Conservation (phyloP, 2,888 invertebrate genomes). For the Cryptus viduatorius region DNA sequence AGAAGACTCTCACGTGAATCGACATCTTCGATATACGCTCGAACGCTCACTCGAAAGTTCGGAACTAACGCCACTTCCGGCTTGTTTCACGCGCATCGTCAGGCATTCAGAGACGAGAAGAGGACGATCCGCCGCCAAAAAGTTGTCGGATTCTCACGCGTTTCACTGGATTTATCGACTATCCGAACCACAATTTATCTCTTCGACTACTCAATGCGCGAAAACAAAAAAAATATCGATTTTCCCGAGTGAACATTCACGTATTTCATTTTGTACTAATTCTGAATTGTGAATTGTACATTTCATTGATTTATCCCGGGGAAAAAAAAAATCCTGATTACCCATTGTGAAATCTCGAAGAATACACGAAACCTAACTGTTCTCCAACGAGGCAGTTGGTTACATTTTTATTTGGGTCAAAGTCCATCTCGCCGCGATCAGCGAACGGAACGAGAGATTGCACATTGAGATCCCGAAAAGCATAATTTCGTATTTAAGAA, state of each 20-base stretch:
- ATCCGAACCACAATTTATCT: neutral
- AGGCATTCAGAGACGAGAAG: slow-evolving; percentile 47
- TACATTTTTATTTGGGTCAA: slow-evolving; percentile 17
- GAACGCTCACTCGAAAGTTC: slow-evolving; percentile 67
- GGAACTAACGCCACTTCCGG: slow-evolving; percentile 66
- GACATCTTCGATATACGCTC: slow-evolving; percentile 70
- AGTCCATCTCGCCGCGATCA: neutral
- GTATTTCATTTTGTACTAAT: neutral
- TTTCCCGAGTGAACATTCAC: neutral
- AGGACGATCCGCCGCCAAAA: slow-evolving; percentile 33
- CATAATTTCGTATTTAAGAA: slow-evolving; percentile 62
- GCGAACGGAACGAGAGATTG: slow-evolving; percentile 37
- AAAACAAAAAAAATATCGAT: neutral
- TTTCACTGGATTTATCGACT: neutral
- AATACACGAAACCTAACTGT: neutral
- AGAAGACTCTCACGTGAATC: slow-evolving; percentile 61
- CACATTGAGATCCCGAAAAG: slow-evolving; percentile 51
- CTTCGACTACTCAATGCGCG: neutral
- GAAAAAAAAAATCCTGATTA: neutral
- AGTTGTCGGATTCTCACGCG: slow-evolving; percentile 60
- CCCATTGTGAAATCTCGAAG: neutral
- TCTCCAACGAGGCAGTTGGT: neutral
- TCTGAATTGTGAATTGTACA: neutral
- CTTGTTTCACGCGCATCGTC: slow-evolving; percentile 61
- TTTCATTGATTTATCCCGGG: neutral